Percentiles rank a stretch among this genome's conserved stretches.
Conservation (phyloP, 2,113 vertebrate genomes). For the Alosa alosa region DNA sequence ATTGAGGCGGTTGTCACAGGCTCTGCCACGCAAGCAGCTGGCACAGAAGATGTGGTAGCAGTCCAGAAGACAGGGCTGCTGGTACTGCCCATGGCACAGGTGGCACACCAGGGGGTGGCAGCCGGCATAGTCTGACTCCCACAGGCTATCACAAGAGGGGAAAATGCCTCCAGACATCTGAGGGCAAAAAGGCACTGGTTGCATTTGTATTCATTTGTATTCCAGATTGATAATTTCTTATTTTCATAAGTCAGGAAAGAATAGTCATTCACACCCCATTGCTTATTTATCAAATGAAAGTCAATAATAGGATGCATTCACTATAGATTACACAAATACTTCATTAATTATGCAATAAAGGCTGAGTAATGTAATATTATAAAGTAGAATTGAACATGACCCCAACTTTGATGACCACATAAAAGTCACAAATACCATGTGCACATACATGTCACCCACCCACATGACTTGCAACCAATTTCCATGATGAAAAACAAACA, state of each 20-base stretch:
- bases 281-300: too few species aligned
- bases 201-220: background rate
- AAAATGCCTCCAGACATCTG: constrained; percentile 87
- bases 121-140: constrained; percentile 71
- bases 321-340: background rate
- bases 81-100: constrained; percentile 84
- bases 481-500: background rate
- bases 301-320: too few species aligned
- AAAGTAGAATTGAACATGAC: background rate
- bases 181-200: background rate
- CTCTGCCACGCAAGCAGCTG: constrained; percentile 80
- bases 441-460: background rate
- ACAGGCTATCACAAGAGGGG: constrained; percentile 68
- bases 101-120: constrained; percentile 85
- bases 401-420: background rate
- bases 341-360: too few species aligned
- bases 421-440: background rate
- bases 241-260: background rate
- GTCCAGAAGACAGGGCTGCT: constrained; percentile 85
- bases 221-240: background rate
- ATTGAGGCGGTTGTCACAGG: constrained; percentile 72
- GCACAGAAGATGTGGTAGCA: constrained; percentile 92
- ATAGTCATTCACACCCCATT: too few species aligned
- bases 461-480: background rate
- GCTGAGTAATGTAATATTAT: too few species aligned